Evolutionary conservation across 2,113 vertebrate genomes (phyloP), one percentile per base, ranked within the genome.

Genomic region (Leptobrachium ailaonicum): DNA sequence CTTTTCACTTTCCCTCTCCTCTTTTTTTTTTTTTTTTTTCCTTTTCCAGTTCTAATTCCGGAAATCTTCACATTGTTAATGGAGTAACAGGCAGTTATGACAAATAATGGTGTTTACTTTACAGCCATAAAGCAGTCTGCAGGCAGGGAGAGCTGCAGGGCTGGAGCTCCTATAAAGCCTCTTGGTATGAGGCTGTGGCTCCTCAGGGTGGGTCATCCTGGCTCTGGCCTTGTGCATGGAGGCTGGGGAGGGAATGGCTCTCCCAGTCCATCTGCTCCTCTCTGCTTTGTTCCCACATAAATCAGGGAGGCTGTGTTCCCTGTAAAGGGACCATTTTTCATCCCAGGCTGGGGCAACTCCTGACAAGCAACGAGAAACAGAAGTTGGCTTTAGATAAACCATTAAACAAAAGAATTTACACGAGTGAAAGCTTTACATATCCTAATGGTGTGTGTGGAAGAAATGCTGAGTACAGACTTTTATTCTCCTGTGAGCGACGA

Each of bases 341-440:
- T 86, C 79, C 43, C 20, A 4, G 56, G 77, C 82, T 87, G 85
- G 88, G 87, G 82, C 62, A 78, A 69, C 9, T 80, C 40, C 82
- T 90, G 90, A 91, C 91, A 90, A 86, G 87, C 73, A 89, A 90
- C 87, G 87, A 92, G 89, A 92, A 90, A 90, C 91, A 91, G 91
- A 87, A 90, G 90, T 90, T 84, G 85, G 82, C 70, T 89, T 60
- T 84, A 90, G 87, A 86, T 90, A 90, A 90, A 91, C 90, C 84
- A 83, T 89, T 83, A 86, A 87, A 84, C 85, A 83, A 75, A 84
- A 79, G 85, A 81, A 88, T 88, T 90, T 89, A 88, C 79, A 87
- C 87, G 86, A 88, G 85, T 43, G 85, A 62, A 82, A 53, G 83
- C 84, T 82, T 43, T 67, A 73, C 66, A 68, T 44, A 74, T 74